Base-by-base conservation (phyloP, 2,797 vertebrate species). In the Myotis vivesi region DNA sequence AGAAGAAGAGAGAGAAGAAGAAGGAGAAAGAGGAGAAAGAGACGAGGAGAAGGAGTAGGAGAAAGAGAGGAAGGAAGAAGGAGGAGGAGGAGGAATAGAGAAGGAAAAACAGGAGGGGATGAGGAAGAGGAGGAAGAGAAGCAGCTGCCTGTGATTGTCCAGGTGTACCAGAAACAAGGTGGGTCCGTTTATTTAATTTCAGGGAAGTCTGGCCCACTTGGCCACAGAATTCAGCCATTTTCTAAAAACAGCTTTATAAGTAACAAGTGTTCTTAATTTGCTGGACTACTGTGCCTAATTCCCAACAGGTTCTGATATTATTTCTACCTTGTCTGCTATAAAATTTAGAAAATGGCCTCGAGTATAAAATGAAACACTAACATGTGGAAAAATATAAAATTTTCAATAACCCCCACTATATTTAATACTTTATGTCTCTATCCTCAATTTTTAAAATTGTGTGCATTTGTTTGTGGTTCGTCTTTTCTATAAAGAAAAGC, bases 271-370 rank as follows among this genome's bases (percentile, higher is more conserved):
- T 49, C 7, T 64, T 81, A 68, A 69, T 81, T 80, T 55, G 2
- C 30, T 6, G 72, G 55, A 91, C 11, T 79, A n/a, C n/a, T 76
- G 22, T 81, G 38, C 9, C 15, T 88, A 28, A 28, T 86, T 89
- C 51, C 83, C 38, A 73, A n/a, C 4, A 33, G 12, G 4, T 59
- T 87, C 13, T 62, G n/a, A 44, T 93, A 81, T 66, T 66, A 73
- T 73, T 81, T 77, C 19, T 89, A 68, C 8, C 12, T 94, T 62
- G 20, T 15, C 46, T 62, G 19, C 2, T 68, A 20, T 41, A 86
- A 71, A 86, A 77, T 73, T 94, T 38, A 73, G 72, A 94, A 91
- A 89, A 72, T n/a, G 53, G 7, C n/a, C 33, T 51, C 69, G 17
- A 81, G 4, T 62, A 89, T 86, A 15, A 82, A 81, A 57, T 22